Evolutionary conservation across 2,797 vertebrate genomes (phyloP).

Genomic region (Lacerta viridis): DNA sequence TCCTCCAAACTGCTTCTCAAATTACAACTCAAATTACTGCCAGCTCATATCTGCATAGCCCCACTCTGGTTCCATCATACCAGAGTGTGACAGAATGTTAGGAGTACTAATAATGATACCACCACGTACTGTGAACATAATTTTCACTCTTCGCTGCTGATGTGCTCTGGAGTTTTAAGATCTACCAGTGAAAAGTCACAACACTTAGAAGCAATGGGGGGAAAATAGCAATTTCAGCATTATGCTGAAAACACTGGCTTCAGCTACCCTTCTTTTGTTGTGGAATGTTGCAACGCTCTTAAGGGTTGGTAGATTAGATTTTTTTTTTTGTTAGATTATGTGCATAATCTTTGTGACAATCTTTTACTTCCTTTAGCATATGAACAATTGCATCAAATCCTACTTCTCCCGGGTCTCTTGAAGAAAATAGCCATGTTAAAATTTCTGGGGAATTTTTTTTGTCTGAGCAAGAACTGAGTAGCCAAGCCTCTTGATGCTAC

Average conservation of each 20-base stretch:
- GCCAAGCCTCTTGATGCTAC: not conserved
- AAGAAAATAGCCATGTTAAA: not conserved
- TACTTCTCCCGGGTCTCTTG: not conserved
- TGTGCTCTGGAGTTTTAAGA: not conserved
- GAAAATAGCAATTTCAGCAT: not conserved
- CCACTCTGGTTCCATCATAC: not conserved
- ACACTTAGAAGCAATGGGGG: not conserved
- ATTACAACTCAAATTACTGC: not conserved
- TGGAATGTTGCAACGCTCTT: not conserved
- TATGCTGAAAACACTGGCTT: not conserved
- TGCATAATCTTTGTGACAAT: not conserved
- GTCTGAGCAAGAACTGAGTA: not conserved
- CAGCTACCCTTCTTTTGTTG: not conserved
- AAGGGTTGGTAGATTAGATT: slow-evolving; percentile 3
- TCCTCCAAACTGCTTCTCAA: not conserved
- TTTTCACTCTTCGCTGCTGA: slow-evolving; percentile 14
- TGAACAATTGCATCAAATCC: not conserved
- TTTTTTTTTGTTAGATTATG: not conserved
- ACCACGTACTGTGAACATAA: slow-evolving; percentile 5
- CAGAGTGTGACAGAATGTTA: not conserved
- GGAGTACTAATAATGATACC: slow-evolving; percentile 12
- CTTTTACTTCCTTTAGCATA: not conserved
- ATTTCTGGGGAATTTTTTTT: not conserved
- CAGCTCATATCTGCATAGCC: not conserved
- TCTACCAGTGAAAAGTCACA: not conserved